A percentile compares a stretch with the other conserved stretches of the same genome.
These are phyloP conservation scores for Melipona bicolor DNA, from an alignment of 2,888 invertebrate species.

Conservation along the genomic window DNA sequence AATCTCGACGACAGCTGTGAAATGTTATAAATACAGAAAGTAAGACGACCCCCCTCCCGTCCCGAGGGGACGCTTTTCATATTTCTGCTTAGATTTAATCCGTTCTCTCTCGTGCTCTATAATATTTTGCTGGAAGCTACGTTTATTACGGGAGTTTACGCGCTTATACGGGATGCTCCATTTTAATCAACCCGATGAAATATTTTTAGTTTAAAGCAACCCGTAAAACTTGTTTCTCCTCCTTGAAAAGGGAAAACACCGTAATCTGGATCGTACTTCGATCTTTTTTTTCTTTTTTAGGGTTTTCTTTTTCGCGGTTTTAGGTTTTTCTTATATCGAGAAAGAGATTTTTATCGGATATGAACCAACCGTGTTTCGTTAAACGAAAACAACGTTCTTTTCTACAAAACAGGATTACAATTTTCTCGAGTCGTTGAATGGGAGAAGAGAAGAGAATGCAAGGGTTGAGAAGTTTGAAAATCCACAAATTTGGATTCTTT, in stretches of 20 bases:
- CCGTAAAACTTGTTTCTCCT: not conserved
- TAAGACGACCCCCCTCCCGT: not conserved
- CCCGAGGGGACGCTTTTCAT: conserved; percentile 20
- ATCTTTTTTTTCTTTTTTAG: too few relatives aligned
- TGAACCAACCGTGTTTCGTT: too few relatives aligned
- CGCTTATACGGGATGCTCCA: conserved; percentile 1
- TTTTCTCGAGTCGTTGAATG: not conserved
- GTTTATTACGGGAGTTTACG: conserved; percentile 17
- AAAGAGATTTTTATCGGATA: too few relatives aligned
- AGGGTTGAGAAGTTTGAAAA: not conserved
- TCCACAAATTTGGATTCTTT: not conserved
- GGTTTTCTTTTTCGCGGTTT: too few relatives aligned
- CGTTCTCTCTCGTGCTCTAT: conserved; percentile 2
- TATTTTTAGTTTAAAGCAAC: conserved; percentile 11
- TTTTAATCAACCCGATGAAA: conserved; percentile 20
- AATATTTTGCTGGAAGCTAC: conserved; percentile 17
- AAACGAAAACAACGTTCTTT: too few relatives aligned
- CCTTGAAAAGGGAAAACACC: not conserved
- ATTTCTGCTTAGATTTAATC: conserved; percentile 27
- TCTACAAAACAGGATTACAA: too few relatives aligned
- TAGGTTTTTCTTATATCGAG: too few relatives aligned
- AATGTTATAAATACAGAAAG: conserved; percentile 33
- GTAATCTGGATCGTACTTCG: not conserved
- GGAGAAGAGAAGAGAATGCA: not conserved
- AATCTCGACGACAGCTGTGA: conserved; percentile 33